These are phyloP conservation scores for Amblyopsis rosae DNA, from an alignment of 2,113 vertebrate species.

Conservation along the genomic window DNA sequence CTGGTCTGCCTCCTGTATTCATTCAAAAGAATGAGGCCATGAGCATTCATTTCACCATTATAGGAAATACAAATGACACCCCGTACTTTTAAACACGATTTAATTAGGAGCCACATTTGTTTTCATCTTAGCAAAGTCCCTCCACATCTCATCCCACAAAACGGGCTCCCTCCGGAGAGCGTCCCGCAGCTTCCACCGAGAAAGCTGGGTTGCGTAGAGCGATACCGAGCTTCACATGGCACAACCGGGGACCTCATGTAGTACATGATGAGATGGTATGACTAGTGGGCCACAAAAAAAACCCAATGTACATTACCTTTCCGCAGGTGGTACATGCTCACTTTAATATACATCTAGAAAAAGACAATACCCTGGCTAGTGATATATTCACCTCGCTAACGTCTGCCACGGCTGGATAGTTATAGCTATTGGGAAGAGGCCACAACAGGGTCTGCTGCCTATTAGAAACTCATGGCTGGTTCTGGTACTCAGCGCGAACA, in stretches of 20 bases:
- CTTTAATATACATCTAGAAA: slow-evolving; percentile 46
- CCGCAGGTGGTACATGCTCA: slow-evolving; percentile 30
- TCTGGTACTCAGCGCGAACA: slow-evolving; percentile 59
- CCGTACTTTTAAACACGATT: slow-evolving; percentile 33
- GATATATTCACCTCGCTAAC: slow-evolving; percentile 27
- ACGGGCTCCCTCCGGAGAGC: slow-evolving; percentile 35
- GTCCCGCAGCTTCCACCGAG: no score
- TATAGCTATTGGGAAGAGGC: slow-evolving; percentile 33
- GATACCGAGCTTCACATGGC: slow-evolving; percentile 4
- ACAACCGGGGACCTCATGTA: not conserved
- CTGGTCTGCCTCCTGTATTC: not conserved
- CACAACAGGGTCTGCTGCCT: slow-evolving; percentile 28
- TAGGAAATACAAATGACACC: slow-evolving; percentile 11
- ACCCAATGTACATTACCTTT: slow-evolving; percentile 32
- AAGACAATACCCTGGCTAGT: slow-evolving; percentile 29
- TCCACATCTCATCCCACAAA: slow-evolving; percentile 11
- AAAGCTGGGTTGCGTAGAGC: slow-evolving; percentile 40
- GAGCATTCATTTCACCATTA: slow-evolving; percentile 10
- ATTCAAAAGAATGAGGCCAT: slow-evolving; percentile 11
- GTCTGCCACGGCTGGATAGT: slow-evolving; percentile 48
- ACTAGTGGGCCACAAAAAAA: slow-evolving; percentile 30
- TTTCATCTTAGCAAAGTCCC: slow-evolving; percentile 41
- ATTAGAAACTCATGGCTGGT: slow-evolving; percentile 64
- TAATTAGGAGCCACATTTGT: slow-evolving; percentile 39
- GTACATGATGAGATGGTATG: slow-evolving; percentile 16